Base-by-base conservation (phyloP, 2,888 invertebrate species). In the Odontomyia ornata region DNA sequence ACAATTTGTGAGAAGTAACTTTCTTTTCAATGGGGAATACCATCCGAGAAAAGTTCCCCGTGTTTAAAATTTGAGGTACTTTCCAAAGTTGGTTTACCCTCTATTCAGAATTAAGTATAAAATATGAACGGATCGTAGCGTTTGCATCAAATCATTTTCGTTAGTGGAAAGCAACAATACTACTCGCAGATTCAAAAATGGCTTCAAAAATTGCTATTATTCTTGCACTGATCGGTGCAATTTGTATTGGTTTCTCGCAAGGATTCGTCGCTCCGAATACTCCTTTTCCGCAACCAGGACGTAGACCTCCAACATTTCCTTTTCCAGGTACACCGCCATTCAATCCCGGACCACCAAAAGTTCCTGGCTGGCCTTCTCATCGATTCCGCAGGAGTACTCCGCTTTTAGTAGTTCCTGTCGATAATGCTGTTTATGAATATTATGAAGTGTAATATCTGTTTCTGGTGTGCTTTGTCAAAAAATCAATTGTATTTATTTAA, bases 281-380 rank as follows among this genome's bases (percentile, higher is more conserved):
- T 57, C 57, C 1, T 13, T 60, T 52, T 52, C 1, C n/a, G n/a
- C n/a, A n/a, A 18, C 18, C 28, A 30, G 36, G 36, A 43, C 57
- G 11, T 0, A 23, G 21, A 0, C 43, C 52, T n/a, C 73, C 60
- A 15, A 46, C 9, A 36, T 65, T 69, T 1, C 69, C 46, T 13
- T 43, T 69, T 60, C 73, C 57, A 30, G 57, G 57, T 3, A 43
- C 57, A 15, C 73, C 73, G 23, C 73, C 73, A 73, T 73, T 73
- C 13, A 60, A 57, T 36, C 73, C 73, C 15, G 15, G n/a, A 21
- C 57, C 30, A 21, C 57, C 9, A 0, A 0, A 15, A 25, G 23
- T 0, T 60, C 57, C 73, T 30, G 69, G 23, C 5, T 47, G 47
- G 47, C 21, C 3, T 25, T n/a, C 28, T 25, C 0, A 27, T n/a